Evolutionary conservation across 2,888 invertebrate genomes (phyloP).

Genomic region (Polymixis lichenea): DNA sequence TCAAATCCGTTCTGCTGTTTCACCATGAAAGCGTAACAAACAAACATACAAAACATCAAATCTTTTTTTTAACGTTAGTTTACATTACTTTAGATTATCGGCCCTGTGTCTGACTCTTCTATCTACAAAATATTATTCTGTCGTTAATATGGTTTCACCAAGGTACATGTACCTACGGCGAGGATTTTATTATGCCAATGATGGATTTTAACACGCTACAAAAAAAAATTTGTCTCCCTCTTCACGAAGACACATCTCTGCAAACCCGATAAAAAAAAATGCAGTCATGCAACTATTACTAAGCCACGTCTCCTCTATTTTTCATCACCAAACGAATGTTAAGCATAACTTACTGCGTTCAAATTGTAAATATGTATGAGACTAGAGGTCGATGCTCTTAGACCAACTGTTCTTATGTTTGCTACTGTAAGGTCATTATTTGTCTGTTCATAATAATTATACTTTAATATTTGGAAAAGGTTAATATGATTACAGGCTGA

Average conservation of each 20-base stretch:
- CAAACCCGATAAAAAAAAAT: conserved; percentile 1
- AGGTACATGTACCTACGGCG: no score
- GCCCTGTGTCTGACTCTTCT: not conserved
- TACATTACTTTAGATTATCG: no score
- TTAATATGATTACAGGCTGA: not conserved
- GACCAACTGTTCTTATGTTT: conserved; percentile 20
- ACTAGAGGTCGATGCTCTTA: conserved; percentile 40
- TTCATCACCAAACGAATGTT: conserved; percentile 12
- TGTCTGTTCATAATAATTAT: not conserved
- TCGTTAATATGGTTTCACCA: no score
- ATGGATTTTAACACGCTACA: not conserved
- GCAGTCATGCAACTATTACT: not conserved
- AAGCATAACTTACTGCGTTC: conserved; percentile 28
- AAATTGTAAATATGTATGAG: conserved; percentile 46
- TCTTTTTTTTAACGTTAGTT: no score
- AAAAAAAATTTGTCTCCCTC: not conserved
- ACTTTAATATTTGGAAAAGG: not conserved
- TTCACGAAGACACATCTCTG: not conserved
- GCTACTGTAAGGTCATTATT: conserved; percentile 10
- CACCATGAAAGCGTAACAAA: no score
- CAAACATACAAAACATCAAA: no score
- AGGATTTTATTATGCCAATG: not conserved
- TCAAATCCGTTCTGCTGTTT: no score
- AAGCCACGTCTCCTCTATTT: not conserved
- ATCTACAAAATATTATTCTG: not conserved